These are phyloP conservation scores for Homalodisca vitripennis DNA, from an alignment of 1,140 invertebrate genomes.

Conservation along the genomic window DNA sequence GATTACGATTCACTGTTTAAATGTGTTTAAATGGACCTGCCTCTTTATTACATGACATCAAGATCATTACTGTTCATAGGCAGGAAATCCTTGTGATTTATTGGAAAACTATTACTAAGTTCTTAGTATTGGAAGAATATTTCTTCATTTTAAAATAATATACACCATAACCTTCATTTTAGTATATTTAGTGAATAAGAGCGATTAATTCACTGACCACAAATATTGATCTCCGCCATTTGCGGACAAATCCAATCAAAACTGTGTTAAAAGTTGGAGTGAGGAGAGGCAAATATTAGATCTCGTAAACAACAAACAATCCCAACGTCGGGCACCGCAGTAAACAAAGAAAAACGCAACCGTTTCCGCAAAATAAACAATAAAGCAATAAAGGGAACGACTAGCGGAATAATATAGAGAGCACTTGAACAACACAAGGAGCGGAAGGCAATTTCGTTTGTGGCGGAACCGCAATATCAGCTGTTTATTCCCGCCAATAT, in stretches of 20 bases:
- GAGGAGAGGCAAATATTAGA: neutral
- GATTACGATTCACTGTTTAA: too few species aligned
- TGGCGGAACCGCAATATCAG: conserved; percentile 12
- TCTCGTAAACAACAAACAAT: neutral
- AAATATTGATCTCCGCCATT: neutral
- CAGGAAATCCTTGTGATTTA: too few species aligned
- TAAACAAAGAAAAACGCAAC: neutral
- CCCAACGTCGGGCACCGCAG: neutral
- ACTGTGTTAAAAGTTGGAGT: neutral
- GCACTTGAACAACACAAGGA: neutral
- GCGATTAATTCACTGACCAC: too few species aligned
- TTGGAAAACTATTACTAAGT: too few species aligned
- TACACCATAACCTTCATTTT: too few species aligned
- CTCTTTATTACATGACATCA: too few species aligned
- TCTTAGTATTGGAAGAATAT: too few species aligned
- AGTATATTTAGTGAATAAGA: too few species aligned
- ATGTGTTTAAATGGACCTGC: too few species aligned
- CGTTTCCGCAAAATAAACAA: neutral
- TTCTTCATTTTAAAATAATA: too few species aligned
- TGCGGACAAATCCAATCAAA: neutral
- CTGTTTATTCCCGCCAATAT: conserved; percentile 16
- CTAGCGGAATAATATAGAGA: conserved; percentile 10
- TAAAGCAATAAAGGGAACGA: neutral
- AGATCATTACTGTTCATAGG: too few species aligned
- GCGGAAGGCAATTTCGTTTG: neutral